Conservation (phyloP, 2,888 invertebrate genomes). For the Eupithecia exiguata region DNA sequence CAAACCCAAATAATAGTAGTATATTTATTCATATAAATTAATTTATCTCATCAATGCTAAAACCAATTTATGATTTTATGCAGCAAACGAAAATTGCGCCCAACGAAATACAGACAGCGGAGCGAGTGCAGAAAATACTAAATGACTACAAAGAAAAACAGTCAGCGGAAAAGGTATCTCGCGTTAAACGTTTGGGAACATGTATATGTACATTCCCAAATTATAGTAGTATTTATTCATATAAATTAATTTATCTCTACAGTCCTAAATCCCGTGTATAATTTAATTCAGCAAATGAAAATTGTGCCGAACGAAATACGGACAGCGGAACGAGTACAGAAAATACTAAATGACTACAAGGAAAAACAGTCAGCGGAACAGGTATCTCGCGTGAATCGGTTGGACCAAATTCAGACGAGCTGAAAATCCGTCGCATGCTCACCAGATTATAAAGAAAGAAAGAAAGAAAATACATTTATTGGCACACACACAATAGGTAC, state of each 20-base stretch:
- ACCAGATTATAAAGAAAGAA: neutral
- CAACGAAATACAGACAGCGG: too few species aligned
- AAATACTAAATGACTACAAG: neutral
- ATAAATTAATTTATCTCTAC: neutral
- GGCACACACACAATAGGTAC: too few species aligned
- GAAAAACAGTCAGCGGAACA: neutral
- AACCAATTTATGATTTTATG: too few species aligned
- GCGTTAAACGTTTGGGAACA: too few species aligned
- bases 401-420: neutral
- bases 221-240: neutral
- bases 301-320: neutral
- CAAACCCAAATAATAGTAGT: too few species aligned
- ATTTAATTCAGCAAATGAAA: neutral
- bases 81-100: too few species aligned
- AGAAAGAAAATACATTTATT: too few species aligned
- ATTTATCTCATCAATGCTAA: too few species aligned
- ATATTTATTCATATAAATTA: too few species aligned
- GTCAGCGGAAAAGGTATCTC: too few species aligned
- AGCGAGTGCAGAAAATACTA: too few species aligned
- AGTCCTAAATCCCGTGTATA: neutral
- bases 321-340: neutral
- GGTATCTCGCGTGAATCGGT: neutral
- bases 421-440: neutral
- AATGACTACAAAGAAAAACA: too few species aligned
- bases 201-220: neutral